Percentiles rank a stretch among this genome's conserved stretches.
phyloP scores from a whole-genome alignment of 2,888 invertebrate species.

The Empis livida region DNA sequence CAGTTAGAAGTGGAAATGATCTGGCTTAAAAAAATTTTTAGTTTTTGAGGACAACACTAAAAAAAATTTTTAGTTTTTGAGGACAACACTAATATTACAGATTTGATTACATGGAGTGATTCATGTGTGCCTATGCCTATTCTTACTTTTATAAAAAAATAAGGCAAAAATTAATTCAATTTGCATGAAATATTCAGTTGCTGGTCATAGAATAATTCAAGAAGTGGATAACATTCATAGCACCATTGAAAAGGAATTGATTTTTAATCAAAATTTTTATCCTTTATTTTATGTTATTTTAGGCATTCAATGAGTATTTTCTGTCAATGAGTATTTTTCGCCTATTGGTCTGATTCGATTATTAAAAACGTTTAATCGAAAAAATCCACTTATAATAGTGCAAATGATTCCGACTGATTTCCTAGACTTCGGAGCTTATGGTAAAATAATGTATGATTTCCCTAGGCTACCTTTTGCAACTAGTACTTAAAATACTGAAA shows the following conservation, averaged over 20 bases:
- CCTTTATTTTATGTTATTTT: too few relatives aligned
- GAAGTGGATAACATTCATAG: slow-evolving; percentile 7
- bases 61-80: slow-evolving; percentile 3
- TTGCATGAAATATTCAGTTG: slow-evolving; percentile 6
- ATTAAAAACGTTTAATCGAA: slow-evolving; percentile 1
- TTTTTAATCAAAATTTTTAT: too few relatives aligned
- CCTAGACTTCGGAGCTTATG: slow-evolving; percentile 1
- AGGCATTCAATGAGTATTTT: too few relatives aligned
- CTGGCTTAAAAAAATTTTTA: slow-evolving; percentile 3
- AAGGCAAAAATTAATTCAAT: too few relatives aligned
- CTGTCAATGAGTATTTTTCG: slow-evolving; percentile 7
- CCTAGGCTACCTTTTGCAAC: slow-evolving; percentile 1
- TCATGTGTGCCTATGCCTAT: slow-evolving; percentile 4
- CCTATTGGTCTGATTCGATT: slow-evolving; percentile 3
- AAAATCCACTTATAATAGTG: slow-evolving; percentile 4
- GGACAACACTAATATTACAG: slow-evolving; percentile 2
- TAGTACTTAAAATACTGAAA: too few relatives aligned
- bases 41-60: slow-evolving; percentile 1
- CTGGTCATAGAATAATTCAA: slow-evolving; percentile 7
- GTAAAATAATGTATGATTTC: slow-evolving; percentile 6
- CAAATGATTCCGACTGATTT: slow-evolving; percentile 4
- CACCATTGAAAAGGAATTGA: slow-evolving; percentile 39
- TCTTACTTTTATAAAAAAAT: too few relatives aligned
- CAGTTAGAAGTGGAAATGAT: slow-evolving; percentile 5
- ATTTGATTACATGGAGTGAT: slow-evolving; percentile 4